These are phyloP conservation scores for Leucopsar rothschildi DNA, from an alignment of 2,113 vertebrate species.

Conservation along the genomic window DNA sequence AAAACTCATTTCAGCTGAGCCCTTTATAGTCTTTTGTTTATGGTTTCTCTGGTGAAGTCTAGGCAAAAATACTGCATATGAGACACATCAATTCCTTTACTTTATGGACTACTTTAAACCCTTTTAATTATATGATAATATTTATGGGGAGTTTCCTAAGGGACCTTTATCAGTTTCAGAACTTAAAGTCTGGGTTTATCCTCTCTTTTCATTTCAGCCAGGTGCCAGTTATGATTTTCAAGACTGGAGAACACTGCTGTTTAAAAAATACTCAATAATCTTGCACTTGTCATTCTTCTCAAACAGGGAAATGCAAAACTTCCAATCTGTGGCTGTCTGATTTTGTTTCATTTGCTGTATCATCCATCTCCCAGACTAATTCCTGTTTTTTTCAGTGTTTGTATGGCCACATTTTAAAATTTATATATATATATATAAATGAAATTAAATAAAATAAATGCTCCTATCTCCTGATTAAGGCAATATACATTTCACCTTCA, in stretches of 20 bases:
- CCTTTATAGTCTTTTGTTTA: slow-evolving; percentile 65
- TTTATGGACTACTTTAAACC: slow-evolving; percentile 66
- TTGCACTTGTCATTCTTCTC: background rate
- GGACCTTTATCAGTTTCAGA: slow-evolving; percentile 41
- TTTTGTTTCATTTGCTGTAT: background rate
- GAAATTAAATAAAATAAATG: background rate
- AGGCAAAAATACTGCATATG: slow-evolving; percentile 66
- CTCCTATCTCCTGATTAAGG: background rate
- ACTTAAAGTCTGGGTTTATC: background rate
- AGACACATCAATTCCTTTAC: slow-evolving; percentile 59
- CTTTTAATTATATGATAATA: slow-evolving; percentile 66
- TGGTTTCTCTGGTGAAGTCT: slow-evolving; percentile 55
- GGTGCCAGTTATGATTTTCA: slow-evolving; percentile 14
- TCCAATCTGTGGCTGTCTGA: background rate
- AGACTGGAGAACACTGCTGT: background rate
- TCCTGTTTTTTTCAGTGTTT: background rate
- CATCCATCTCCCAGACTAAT: background rate
- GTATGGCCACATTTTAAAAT: background rate
- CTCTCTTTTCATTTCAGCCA: background rate
- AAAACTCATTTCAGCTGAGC: slow-evolving; percentile 48
- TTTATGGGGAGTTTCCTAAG: slow-evolving; percentile 46
- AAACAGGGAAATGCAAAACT: background rate
- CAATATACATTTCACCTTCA: background rate
- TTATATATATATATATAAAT: background rate
- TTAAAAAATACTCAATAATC: background rate